Conservation (phyloP, 2,888 invertebrate genomes). For the Coenonympha arcania region DNA sequence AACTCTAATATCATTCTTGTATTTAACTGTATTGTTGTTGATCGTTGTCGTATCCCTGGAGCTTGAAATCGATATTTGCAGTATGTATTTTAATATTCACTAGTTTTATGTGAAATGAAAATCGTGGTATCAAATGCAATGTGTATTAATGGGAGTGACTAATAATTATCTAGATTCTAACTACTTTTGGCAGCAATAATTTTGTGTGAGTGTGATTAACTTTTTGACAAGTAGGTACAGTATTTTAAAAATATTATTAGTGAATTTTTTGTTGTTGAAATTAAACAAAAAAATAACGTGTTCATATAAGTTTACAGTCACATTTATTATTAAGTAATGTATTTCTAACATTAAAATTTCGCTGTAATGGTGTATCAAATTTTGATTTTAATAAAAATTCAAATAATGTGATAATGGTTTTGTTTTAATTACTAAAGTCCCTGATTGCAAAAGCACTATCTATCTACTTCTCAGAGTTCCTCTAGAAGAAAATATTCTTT, state of each 20-base stretch:
- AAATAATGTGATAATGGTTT: conserved; percentile 39
- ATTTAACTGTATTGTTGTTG: conserved; percentile 36
- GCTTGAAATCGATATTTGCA: conserved; percentile 20
- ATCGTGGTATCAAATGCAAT: conserved; percentile 11
- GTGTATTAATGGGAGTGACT: conserved; percentile 8
- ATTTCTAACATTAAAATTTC: conserved; percentile 55
- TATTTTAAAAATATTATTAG: too few species aligned
- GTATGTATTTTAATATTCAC: conserved; percentile 7
- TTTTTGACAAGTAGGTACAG: conserved; percentile 24
- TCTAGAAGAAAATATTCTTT: too few species aligned
- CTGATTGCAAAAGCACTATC: too few species aligned
- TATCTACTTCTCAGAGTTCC: too few species aligned
- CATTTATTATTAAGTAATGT: conserved; percentile 69
- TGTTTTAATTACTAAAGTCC: too few species aligned
- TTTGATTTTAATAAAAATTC: conserved; percentile 65
- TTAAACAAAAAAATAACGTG: conserved; percentile 20
- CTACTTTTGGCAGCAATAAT: conserved; percentile 26
- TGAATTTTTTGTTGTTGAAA: neutral
- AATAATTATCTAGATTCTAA: too few species aligned
- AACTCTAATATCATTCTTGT: conserved; percentile 11
- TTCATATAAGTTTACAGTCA: conserved; percentile 57
- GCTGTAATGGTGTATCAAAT: conserved; percentile 68
- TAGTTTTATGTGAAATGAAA: conserved; percentile 26
- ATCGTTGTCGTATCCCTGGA: conserved; percentile 25
- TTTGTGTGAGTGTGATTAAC: conserved; percentile 18